Conservation (phyloP, 2,797 vertebrate species). For the Aphelocoma californica region DNA sequence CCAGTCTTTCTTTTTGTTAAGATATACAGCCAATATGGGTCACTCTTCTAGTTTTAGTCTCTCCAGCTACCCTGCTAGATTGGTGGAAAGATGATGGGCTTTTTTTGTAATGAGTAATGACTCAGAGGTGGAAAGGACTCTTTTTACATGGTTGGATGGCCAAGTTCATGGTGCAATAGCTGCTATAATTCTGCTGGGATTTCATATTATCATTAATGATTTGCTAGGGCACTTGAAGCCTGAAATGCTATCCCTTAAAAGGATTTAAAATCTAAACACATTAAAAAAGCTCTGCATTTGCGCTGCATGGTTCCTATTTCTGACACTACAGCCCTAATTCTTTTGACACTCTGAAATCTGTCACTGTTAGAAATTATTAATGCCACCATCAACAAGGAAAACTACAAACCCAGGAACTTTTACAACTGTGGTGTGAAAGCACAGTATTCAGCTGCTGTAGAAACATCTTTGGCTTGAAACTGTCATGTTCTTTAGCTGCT, state of each 20-base stretch:
- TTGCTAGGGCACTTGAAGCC: slow-evolving; percentile 34
- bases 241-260: slow-evolving; percentile 36
- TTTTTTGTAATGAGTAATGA: neutral
- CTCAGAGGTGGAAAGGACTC: slow-evolving; percentile 5
- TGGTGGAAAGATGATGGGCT: neutral
- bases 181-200: slow-evolving; percentile 47
- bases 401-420: neutral
- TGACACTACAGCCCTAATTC: slow-evolving; percentile 8
- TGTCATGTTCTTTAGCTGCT: neutral
- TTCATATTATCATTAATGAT: slow-evolving; percentile 51
- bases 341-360: slow-evolving; percentile 10
- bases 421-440: neutral
- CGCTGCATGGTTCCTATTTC: neutral
- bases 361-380: slow-evolving; percentile 3
- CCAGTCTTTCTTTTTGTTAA: neutral
- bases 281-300: neutral
- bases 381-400: neutral
- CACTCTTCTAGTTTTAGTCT: neutral
- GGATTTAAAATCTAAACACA: slow-evolving; percentile 47
- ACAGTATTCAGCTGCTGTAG: neutral
- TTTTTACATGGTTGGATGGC: neutral
- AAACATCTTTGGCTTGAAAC: neutral
- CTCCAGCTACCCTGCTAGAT: neutral
- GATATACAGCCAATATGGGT: neutral
- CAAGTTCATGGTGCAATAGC: slow-evolving; percentile 23